A percentile compares a stretch with the other conserved stretches of the same genome.
These are phyloP conservation scores for Phycodurus eques DNA, from an alignment of 2,113 vertebrate species.

Conservation along the genomic window DNA sequence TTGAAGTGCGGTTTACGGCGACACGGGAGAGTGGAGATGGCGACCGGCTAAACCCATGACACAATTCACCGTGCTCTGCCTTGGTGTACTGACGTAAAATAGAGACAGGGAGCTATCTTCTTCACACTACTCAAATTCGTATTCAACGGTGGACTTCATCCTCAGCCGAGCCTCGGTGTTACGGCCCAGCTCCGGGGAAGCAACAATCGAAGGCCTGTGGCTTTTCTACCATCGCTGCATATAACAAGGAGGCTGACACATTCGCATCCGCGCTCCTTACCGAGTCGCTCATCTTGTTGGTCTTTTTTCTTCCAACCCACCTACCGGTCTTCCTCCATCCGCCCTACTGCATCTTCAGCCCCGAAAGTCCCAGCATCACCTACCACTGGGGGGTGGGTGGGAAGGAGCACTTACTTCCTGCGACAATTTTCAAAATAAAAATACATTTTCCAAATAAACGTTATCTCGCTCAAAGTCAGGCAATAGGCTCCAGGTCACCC, in stretches of 20 bases:
- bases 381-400: background rate
- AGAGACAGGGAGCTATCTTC: background rate
- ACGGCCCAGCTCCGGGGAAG: conserved; percentile 8
- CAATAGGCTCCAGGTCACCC: too few relatives aligned
- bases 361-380: conserved; percentile 19
- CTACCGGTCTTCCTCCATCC: conserved; percentile 64
- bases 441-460: too few relatives aligned
- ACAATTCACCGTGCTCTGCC: background rate
- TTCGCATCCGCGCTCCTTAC: conserved; percentile 61
- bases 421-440: background rate
- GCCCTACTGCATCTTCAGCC: conserved; percentile 63
- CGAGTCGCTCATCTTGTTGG: conserved; percentile 46
- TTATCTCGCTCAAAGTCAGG: too few relatives aligned
- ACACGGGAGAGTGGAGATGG: conserved; percentile 10
- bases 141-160: background rate
- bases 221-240: conserved; percentile 30
- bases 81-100: background rate
- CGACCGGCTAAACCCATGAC: conserved; percentile 45
- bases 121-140: background rate
- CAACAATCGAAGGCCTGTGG: conserved; percentile 29
- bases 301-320: conserved; percentile 53
- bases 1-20: conserved; percentile 24
- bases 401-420: conserved; percentile 11
- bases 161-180: conserved; percentile 13
- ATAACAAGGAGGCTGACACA: conserved; percentile 29